phyloP scores from a whole-genome alignment of 2,113 vertebrate genomes.

The Ochotona princeps region DNA sequence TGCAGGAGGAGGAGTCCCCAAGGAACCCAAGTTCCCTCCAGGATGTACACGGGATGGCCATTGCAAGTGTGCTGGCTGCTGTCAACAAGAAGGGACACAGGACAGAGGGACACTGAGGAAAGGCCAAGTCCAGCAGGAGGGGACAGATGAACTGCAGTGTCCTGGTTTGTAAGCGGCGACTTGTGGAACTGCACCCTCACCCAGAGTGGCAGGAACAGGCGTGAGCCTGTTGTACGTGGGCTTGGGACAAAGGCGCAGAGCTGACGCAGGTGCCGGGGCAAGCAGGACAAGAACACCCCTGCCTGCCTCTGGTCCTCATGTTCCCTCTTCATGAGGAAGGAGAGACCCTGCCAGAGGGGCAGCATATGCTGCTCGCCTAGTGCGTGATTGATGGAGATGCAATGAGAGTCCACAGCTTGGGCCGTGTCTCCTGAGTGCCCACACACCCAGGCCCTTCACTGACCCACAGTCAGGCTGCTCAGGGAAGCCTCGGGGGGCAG shows the following conservation, averaged over 20 bases:
- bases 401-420: background rate
- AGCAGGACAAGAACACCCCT: no score
- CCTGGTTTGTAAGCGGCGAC: no score
- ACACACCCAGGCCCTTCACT: background rate
- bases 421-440: background rate
- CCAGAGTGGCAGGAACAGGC: no score
- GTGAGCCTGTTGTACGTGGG: no score
- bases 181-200: background rate
- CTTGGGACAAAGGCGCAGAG: background rate
- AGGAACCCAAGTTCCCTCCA: rapidly evolving
- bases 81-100: background rate
- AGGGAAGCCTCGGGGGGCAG: background rate
- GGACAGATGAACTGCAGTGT: background rate
- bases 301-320: no score
- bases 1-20: background rate
- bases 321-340: background rate
- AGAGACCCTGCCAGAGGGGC: background rate
- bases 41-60: rapidly evolving
- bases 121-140: background rate
- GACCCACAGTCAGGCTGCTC: background rate
- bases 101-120: background rate
- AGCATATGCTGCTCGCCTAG: background rate
- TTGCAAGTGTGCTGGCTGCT: rapidly evolving
- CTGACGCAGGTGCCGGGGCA: no score
- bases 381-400: no score